Conservation (phyloP, 2,888 invertebrate genomes). For the Lissocephala sabroskyi region DNA sequence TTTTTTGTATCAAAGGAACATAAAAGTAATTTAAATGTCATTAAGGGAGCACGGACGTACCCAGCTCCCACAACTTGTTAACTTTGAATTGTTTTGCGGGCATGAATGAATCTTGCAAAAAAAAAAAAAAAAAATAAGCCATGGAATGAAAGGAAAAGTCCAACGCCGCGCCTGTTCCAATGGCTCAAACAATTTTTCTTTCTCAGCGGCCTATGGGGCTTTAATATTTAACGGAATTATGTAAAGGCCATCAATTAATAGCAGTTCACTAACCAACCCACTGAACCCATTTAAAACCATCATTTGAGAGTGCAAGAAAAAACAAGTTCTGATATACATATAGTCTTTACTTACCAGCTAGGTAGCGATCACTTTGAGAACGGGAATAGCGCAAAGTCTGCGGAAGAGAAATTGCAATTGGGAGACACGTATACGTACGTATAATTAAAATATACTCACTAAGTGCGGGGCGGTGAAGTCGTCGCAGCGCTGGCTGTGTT, state of each 20-base stretch:
- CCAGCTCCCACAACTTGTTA: slow-evolving; percentile 35
- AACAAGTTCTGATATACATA: no score
- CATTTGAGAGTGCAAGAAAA: slow-evolving; percentile 37
- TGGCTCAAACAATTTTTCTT: no score
- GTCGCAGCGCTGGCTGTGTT: slow-evolving; percentile 53
- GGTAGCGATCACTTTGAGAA: slow-evolving; percentile 73
- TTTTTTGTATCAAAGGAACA: slow-evolving; percentile 31
- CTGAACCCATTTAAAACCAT: slow-evolving; percentile 56
- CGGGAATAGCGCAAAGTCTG: slow-evolving; percentile 72
- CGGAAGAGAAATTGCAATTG: slow-evolving; percentile 20
- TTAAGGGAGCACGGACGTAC: slow-evolving; percentile 1
- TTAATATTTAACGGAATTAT: no score
- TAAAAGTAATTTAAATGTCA: slow-evolving; percentile 52
- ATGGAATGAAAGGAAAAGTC: slow-evolving; percentile 44
- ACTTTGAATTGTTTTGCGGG: slow-evolving; percentile 44
- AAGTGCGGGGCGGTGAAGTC: slow-evolving; percentile 70
- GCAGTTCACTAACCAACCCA: slow-evolving; percentile 50
- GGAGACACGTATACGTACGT: no score
- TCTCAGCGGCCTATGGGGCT: no score
- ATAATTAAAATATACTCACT: slow-evolving; percentile 52
- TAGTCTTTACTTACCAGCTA: slow-evolving; percentile 71
- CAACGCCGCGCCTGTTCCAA: no score
- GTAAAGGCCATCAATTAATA: no score
- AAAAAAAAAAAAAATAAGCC: slow-evolving; percentile 33
- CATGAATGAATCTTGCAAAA: no score